phyloP scores from a whole-genome alignment of 2,888 invertebrate species.

The Ophion ventricosus region DNA sequence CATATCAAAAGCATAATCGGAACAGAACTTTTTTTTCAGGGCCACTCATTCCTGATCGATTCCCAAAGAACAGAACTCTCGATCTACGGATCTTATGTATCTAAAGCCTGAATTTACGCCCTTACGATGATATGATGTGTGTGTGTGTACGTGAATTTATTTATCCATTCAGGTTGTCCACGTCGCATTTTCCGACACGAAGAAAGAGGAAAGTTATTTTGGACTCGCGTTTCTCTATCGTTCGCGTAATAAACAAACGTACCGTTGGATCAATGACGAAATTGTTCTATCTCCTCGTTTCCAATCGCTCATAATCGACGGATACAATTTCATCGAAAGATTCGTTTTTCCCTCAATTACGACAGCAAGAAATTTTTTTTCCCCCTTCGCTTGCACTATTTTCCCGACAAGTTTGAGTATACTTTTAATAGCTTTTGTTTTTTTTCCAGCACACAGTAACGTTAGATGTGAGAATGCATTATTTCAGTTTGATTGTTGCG shows the following conservation, averaged over 20 bases:
- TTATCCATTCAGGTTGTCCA: slow-evolving; percentile 21
- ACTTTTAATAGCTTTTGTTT: slow-evolving; percentile 59
- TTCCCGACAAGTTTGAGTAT: no score
- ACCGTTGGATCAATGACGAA: slow-evolving; percentile 18
- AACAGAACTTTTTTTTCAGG: not conserved
- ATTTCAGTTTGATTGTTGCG: slow-evolving; percentile 70
- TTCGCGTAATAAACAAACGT: slow-evolving; percentile 5
- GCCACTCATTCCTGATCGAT: slow-evolving; percentile 11
- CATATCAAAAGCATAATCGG: not conserved
- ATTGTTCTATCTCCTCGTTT: slow-evolving; percentile 42
- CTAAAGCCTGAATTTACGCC: slow-evolving; percentile 57
- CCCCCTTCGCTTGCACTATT: no score
- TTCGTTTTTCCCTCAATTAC: not conserved
- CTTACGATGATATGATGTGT: slow-evolving; percentile 68
- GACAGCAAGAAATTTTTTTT: no score
- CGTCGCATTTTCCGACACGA: not conserved
- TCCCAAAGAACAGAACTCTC: slow-evolving; percentile 38
- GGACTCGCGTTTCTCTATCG: not conserved
- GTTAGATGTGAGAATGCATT: slow-evolving; percentile 60
- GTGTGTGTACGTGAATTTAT: slow-evolving; percentile 56
- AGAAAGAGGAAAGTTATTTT: not conserved
- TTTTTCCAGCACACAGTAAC: slow-evolving; percentile 68
- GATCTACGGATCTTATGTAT: slow-evolving; percentile 49
- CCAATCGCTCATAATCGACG: slow-evolving; percentile 27
- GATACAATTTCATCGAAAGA: slow-evolving; percentile 24